Conservation (phyloP, 1,140 invertebrate genomes). For the Cotesia vestalis region DNA sequence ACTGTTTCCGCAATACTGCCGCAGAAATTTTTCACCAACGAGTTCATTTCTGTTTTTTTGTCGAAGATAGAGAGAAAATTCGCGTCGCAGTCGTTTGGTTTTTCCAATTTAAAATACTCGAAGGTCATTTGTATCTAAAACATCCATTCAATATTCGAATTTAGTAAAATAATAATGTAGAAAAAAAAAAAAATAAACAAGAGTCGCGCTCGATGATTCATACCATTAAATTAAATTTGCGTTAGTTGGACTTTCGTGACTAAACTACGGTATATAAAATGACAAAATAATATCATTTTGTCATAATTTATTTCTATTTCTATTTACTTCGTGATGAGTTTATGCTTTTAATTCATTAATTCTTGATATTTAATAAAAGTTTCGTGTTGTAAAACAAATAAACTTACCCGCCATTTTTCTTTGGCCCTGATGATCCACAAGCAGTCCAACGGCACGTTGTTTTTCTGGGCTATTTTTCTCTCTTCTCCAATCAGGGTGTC, state of each 20-base stretch:
- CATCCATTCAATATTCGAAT: background rate
- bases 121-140: constrained; percentile 79
- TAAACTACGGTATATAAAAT: too few relatives aligned
- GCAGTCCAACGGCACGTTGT: constrained; percentile 77
- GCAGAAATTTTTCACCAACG: constrained; percentile 76
- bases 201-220: too few relatives aligned
- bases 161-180: too few relatives aligned
- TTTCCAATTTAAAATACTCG: constrained; percentile 72
- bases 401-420: constrained; percentile 73
- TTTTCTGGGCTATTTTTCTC: constrained; percentile 63
- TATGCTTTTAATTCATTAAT: background rate
- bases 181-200: too few relatives aligned
- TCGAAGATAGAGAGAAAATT: constrained; percentile 84
- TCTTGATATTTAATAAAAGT: constrained; percentile 16
- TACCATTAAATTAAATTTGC: too few relatives aligned
- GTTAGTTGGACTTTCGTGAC: too few relatives aligned
- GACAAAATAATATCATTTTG: too few relatives aligned
- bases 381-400: background rate
- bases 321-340: background rate
- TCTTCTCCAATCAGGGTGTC: constrained; percentile 68
- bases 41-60: constrained; percentile 71
- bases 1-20: constrained; percentile 81
- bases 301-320: too few relatives aligned
- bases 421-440: constrained; percentile 81
- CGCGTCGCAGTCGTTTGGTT: constrained; percentile 83